Base-by-base conservation (phyloP, 1,140 invertebrate genomes). In the Copidosoma floridanum region DNA sequence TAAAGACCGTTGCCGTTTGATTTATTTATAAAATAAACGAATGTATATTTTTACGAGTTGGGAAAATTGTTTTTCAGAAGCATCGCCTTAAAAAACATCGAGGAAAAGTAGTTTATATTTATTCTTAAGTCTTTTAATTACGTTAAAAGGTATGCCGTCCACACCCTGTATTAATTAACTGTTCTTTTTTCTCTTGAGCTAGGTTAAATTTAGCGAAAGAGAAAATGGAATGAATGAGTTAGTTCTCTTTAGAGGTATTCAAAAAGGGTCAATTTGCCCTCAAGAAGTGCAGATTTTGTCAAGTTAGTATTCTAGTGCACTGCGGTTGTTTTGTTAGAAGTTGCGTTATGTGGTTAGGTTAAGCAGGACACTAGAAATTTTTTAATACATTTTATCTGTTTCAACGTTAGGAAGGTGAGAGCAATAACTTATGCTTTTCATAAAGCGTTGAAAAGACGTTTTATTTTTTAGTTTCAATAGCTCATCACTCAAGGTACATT, bases 51-150 rank as follows among this genome's bases (percentile, higher is more conserved):
- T n/a, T n/a, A n/a, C n/a, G n/a, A n/a, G n/a, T n/a, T n/a, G n/a
- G n/a, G n/a, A n/a, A n/a, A n/a, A n/a, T n/a, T n/a, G n/a, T n/a
- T n/a, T n/a, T n/a, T n/a, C n/a, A n/a, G n/a, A n/a, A n/a, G 60
- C 14, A 66, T 51, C 29, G 52, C 40, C 35, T 63, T 63, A 24
- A 58, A n/a, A 55, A 14, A 61, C 38, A 20, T 54, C 50, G 4
- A 61, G 12, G 5, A 54, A 12, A 3, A 53, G 2, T 16, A 46
- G 18, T 38, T 47, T 54, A 14, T 43, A 32, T 48, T 61, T 38
- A 4, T 16, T 3, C 5, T 41, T 18, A 0, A 61, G 27, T 21
- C 37, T 32, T 47, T 53, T 44, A 16, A 12, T 3, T 16, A 43
- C 16, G 10, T 18, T 10, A 20, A 16, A 43, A 18, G 16, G 4